Conservation (phyloP, 2,113 vertebrate species). For the Mobula birostris region DNA sequence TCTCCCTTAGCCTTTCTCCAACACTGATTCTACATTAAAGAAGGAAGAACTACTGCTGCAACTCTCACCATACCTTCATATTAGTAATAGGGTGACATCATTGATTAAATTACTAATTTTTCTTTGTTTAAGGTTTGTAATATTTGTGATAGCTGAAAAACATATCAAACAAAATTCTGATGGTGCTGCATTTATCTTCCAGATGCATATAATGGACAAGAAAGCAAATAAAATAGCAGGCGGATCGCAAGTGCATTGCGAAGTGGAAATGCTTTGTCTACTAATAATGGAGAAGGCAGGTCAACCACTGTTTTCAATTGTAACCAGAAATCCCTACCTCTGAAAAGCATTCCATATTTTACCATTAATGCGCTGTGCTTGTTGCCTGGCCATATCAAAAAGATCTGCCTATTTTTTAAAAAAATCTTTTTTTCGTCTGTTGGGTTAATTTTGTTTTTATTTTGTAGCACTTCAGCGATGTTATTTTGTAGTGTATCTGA, state of each 20-base stretch:
- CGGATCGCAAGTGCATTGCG: not conserved
- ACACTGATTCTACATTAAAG: not conserved
- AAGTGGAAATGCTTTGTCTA: too few species aligned
- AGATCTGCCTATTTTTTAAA: not conserved
- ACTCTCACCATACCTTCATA: not conserved
- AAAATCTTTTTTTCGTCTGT: not conserved
- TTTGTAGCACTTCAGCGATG: not conserved
- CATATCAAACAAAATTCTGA: not conserved
- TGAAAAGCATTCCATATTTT: not conserved
- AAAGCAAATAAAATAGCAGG: not conserved
- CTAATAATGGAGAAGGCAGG: not conserved
- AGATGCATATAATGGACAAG: not conserved
- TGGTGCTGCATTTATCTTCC: too few species aligned
- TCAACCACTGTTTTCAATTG: too few species aligned
- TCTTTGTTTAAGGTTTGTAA: not conserved
- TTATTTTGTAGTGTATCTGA: not conserved
- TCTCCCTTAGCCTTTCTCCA: too few species aligned
- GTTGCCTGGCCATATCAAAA: not conserved
- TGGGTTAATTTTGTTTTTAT: not conserved
- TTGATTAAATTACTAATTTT: not conserved
- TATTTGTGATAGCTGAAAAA: not conserved
- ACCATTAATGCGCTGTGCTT: not conserved
- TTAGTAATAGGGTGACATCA: not conserved
- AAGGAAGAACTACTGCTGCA: not conserved
- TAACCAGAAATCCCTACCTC: not conserved